Conservation (phyloP, 2,113 vertebrate genomes). For the Cyphomyrus plagiostoma region DNA sequence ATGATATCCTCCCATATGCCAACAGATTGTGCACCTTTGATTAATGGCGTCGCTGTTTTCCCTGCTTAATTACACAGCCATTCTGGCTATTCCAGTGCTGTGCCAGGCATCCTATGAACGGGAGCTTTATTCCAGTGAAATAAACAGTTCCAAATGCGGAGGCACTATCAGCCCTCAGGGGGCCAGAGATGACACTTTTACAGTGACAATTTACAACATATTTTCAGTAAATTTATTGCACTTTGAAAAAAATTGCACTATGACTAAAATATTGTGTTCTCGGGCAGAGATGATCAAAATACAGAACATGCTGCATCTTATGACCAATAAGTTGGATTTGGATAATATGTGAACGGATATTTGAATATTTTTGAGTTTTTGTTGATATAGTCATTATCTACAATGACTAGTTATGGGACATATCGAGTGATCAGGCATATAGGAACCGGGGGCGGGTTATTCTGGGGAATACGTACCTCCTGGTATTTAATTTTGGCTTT, state of each 20-base stretch:
- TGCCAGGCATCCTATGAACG: background rate
- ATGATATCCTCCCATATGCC: background rate
- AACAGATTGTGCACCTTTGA: constrained; percentile 16
- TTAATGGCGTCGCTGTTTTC: constrained; percentile 28
- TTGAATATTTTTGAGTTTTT: background rate
- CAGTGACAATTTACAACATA: background rate
- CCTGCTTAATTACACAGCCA: background rate
- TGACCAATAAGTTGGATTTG: background rate
- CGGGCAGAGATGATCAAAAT: background rate
- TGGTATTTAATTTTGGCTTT: background rate
- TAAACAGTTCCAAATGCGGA: background rate
- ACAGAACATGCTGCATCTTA: background rate
- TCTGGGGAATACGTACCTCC: background rate
- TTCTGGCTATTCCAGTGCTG: constrained; percentile 20
- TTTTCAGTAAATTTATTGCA: background rate
- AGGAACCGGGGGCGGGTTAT: background rate
- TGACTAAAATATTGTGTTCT: background rate
- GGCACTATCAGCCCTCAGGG: constrained; percentile 10
- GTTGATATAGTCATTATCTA: background rate
- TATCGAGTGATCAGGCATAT: background rate
- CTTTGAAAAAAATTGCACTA: background rate
- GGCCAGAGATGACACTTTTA: background rate
- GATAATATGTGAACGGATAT: background rate
- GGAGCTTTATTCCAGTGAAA: background rate
- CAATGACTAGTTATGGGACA: background rate